Conservation (phyloP, 2,113 vertebrate species). For the Marcusenius ussheri region DNA sequence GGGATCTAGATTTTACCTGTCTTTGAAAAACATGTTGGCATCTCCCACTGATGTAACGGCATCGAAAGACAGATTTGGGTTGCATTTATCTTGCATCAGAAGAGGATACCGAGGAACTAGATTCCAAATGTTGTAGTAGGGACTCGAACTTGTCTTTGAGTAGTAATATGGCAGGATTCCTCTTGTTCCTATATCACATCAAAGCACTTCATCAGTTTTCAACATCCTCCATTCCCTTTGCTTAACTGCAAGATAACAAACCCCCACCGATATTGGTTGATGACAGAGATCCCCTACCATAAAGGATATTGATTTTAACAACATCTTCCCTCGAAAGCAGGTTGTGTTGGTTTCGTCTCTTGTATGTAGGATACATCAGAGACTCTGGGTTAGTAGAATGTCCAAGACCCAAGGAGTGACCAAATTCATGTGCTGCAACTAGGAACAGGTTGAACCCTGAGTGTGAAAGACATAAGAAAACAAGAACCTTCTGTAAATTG, state of each 20-base stretch:
- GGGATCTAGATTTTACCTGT: constrained; percentile 35
- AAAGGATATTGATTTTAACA: constrained; percentile 64
- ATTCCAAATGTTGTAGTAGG: constrained; percentile 35
- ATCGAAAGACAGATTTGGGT: constrained; percentile 54
- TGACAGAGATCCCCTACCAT: constrained; percentile 55
- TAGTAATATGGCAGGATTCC: constrained; percentile 19
- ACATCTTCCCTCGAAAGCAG: constrained; percentile 66
- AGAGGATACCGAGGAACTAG: constrained; percentile 34
- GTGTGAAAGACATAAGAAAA: not conserved
- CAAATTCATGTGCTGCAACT: constrained; percentile 72
- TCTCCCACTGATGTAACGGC: constrained; percentile 56
- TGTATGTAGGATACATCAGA: constrained; percentile 75
- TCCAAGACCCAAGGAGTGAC: constrained; percentile 71
- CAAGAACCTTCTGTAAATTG: not conserved
- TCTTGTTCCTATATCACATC: constrained; percentile 37
- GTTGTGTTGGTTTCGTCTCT: constrained; percentile 26
- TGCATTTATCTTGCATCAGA: constrained; percentile 49
- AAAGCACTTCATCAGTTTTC: constrained; percentile 14
- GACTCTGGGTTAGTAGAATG: constrained; percentile 64
- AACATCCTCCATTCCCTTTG: not conserved
- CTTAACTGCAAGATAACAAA: not conserved
- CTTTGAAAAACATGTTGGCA: constrained; percentile 58
- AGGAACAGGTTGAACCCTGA: constrained; percentile 65
- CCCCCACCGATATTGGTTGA: not conserved
- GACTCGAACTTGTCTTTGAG: constrained; percentile 34